Percentiles rank a stretch among this genome's conserved stretches.
phyloP scores from a whole-genome alignment of 2,888 invertebrate genomes.

The Pachymerium ferrugineum region DNA sequence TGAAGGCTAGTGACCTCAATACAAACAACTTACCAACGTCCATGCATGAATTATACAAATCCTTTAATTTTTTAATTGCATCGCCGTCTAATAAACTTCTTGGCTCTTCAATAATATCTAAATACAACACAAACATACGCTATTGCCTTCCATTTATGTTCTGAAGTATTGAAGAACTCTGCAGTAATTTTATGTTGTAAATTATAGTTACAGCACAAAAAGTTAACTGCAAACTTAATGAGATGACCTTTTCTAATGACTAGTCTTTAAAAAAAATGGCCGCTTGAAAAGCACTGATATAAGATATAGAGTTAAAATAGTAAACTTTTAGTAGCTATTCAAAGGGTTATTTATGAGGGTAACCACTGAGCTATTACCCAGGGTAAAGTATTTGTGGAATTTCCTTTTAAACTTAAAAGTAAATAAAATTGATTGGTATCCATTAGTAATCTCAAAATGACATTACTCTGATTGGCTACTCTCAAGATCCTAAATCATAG shows the following conservation, averaged over 20 bases:
- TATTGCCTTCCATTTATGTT: neutral
- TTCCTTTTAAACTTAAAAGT: no score
- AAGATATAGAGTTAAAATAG: no score
- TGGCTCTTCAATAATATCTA: constrained; percentile 30
- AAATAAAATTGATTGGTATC: neutral
- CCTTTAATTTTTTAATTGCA: constrained; percentile 28
- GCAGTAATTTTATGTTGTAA: neutral
- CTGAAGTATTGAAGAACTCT: neutral
- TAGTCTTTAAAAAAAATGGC: no score
- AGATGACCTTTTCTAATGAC: no score
- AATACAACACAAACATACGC: neutral
- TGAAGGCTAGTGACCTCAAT: neutral
- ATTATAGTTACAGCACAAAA: neutral
- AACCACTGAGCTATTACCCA: no score
- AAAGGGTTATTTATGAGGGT: no score
- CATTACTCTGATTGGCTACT: no score
- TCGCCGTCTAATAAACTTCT: constrained; percentile 6
- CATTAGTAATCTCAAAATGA: neutral
- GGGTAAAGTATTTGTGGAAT: no score
- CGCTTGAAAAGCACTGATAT: no score
- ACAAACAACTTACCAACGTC: neutral
- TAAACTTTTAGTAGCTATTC: no score
- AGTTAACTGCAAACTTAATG: no score
- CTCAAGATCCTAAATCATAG: no score
- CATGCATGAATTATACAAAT: constrained; percentile 26